phyloP scores from a whole-genome alignment of 2,888 invertebrate genomes.

The Electrophaes corylata region DNA sequence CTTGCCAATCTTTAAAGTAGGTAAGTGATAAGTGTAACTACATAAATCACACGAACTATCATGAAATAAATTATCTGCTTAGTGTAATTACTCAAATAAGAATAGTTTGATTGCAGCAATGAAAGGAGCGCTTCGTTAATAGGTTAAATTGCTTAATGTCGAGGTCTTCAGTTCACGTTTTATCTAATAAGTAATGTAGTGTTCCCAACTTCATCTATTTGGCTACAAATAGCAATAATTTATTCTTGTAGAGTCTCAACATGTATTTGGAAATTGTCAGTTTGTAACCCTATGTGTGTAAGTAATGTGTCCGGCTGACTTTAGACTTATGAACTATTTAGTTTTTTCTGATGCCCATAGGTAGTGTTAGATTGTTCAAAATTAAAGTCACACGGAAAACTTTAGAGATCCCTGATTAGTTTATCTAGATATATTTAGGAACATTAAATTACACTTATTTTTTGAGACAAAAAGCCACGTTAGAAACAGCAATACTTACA shows the following conservation, averaged over 20 bases:
- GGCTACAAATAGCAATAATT: background rate
- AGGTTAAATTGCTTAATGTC: conserved; percentile 73
- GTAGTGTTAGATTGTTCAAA: too few relatives aligned
- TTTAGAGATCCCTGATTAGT: too few relatives aligned
- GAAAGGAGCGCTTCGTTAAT: conserved; percentile 47
- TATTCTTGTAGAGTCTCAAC: background rate
- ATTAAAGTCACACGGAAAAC: too few relatives aligned
- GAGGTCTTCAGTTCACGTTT: conserved; percentile 67
- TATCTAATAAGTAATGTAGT: conserved; percentile 61
- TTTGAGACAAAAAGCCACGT: background rate
- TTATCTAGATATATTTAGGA: background rate
- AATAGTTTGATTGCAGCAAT: conserved; percentile 51
- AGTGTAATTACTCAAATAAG: conserved; percentile 22
- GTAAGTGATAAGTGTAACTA: too few relatives aligned
- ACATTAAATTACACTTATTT: too few relatives aligned
- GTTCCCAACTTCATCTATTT: conserved; percentile 2
- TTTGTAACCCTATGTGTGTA: too few relatives aligned
- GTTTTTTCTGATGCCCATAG: too few relatives aligned
- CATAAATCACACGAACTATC: conserved; percentile 2
- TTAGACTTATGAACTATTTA: too few relatives aligned
- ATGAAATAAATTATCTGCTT: conserved; percentile 13
- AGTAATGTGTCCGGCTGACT: too few relatives aligned
- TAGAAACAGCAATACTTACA: background rate
- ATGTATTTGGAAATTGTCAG: too few relatives aligned
- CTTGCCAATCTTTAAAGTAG: background rate